These are phyloP conservation scores for Trypoxylus dichotomus DNA, from an alignment of 1,140 invertebrate genomes.

Conservation along the genomic window DNA sequence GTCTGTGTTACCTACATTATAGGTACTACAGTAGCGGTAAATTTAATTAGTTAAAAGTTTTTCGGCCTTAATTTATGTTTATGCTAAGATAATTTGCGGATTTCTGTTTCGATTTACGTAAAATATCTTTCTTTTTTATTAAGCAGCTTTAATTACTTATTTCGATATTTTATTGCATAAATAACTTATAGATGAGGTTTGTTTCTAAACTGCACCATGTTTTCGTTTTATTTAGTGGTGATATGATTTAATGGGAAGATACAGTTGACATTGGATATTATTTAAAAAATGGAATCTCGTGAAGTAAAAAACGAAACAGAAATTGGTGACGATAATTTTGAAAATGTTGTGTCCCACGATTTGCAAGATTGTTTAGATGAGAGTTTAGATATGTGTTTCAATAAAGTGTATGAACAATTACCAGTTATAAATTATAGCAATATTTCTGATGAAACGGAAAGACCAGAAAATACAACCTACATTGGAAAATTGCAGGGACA, in stretches of 20 bases:
- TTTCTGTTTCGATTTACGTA: background rate
- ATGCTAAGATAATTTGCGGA: background rate
- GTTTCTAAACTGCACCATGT: slow-evolving; percentile 24
- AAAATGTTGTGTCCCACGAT: slow-evolving; percentile 57
- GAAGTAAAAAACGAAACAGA: slow-evolving; percentile 17
- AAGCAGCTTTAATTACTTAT: background rate
- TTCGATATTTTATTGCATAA: background rate
- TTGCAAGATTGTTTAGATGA: slow-evolving; percentile 62
- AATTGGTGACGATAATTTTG: slow-evolving; percentile 35
- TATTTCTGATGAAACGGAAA: slow-evolving; percentile 35
- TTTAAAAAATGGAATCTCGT: slow-evolving; percentile 28
- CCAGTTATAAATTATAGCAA: slow-evolving; percentile 41
- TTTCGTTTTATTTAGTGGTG: background rate
- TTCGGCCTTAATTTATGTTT: background rate
- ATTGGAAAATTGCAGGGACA: slow-evolving; percentile 37
- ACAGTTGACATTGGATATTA: background rate
- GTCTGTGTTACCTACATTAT: too few relatives aligned
- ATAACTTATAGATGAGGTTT: slow-evolving; percentile 1
- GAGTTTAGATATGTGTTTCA: slow-evolving; percentile 59
- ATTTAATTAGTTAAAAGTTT: background rate
- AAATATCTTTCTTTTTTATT: background rate
- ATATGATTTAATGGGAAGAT: slow-evolving; percentile 1
- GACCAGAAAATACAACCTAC: slow-evolving; percentile 35
- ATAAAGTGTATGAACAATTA: slow-evolving; percentile 57
- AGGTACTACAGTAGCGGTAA: background rate